Evolutionary conservation across 2,113 vertebrate species (phyloP).

Genomic region (Romanogobio albipinnatus): DNA sequence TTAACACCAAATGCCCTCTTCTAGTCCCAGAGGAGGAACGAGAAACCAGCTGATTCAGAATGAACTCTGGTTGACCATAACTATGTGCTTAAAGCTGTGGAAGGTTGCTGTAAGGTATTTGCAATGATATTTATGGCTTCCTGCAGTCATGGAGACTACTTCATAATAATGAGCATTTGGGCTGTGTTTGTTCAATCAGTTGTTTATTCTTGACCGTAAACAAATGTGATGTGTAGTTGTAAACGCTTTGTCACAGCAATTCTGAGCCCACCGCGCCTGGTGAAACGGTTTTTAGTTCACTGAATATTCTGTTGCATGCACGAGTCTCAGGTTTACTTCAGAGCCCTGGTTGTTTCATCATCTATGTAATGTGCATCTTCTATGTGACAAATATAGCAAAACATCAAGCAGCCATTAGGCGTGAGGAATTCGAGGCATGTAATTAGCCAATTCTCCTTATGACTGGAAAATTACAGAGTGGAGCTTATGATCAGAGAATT

Average conservation of each 20-base stretch:
- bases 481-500: slow-evolving; percentile 55
- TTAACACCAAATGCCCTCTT: slow-evolving; percentile 29
- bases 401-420: slow-evolving; percentile 49
- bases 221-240: slow-evolving; percentile 5
- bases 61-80: neutral
- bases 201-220: neutral
- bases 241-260: neutral
- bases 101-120: slow-evolving; percentile 2
- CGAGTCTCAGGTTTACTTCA: slow-evolving; percentile 1
- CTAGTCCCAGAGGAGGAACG: neutral
- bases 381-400: slow-evolving; percentile 14
- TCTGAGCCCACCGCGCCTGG: neutral
- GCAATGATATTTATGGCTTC: slow-evolving; percentile 3
- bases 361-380: slow-evolving; percentile 34
- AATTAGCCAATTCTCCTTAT: slow-evolving; percentile 59
- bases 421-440: slow-evolving; percentile 31
- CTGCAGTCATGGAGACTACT: neutral
- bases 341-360: slow-evolving; percentile 33
- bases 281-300: neutral
- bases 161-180: neutral
- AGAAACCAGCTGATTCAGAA: neutral
- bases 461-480: slow-evolving; percentile 54
- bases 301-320: neutral
- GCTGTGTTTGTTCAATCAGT: neutral
- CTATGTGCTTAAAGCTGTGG: neutral